These are phyloP conservation scores for Thalassaphorura encarpata DNA, from an alignment of 1,140 invertebrate genomes.

Conservation along the genomic window DNA sequence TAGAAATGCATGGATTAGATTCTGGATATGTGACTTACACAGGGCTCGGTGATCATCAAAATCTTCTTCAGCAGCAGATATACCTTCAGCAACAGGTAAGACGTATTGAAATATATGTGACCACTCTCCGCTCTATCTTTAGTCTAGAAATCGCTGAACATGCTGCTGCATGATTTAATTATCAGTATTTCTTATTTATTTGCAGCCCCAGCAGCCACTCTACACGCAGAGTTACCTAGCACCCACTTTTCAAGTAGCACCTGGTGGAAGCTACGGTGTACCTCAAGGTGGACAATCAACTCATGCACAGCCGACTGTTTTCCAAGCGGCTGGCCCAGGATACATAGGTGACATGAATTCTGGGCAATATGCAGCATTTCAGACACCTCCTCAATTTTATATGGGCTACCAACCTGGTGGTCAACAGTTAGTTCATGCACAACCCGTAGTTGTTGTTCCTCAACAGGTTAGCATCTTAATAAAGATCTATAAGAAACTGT, in stretches of 20 bases:
- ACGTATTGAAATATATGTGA: too few species aligned
- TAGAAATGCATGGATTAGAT: constrained; percentile 3
- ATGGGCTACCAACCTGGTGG: constrained; percentile 17
- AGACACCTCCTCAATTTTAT: constrained; percentile 13
- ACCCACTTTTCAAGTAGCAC: constrained; percentile 18
- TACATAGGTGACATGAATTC: constrained; percentile 26
- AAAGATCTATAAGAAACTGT: too few species aligned
- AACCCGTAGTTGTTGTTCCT: constrained; percentile 19
- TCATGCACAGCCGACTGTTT: constrained; percentile 21
- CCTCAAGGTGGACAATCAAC: too few species aligned
- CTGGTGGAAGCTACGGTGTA: constrained; percentile 17
- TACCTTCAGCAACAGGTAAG: constrained; percentile 8
- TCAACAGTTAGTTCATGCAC: constrained; percentile 21
- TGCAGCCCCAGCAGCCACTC: constrained; percentile 27
- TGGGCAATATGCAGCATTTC: constrained; percentile 18
- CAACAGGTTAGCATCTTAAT: constrained; percentile 18
- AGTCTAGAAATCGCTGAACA: too few species aligned
- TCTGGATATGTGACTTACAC: constrained; percentile 7
- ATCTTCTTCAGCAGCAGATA: not conserved
- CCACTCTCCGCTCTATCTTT: too few species aligned
- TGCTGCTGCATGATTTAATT: not conserved
- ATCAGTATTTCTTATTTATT: constrained; percentile 3
- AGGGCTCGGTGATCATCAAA: not conserved
- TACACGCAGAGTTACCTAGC: constrained; percentile 22
- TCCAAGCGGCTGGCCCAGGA: constrained; percentile 30